Evolutionary conservation across 2,888 invertebrate species (phyloP).

Genomic region (Steromphala cineraria): DNA sequence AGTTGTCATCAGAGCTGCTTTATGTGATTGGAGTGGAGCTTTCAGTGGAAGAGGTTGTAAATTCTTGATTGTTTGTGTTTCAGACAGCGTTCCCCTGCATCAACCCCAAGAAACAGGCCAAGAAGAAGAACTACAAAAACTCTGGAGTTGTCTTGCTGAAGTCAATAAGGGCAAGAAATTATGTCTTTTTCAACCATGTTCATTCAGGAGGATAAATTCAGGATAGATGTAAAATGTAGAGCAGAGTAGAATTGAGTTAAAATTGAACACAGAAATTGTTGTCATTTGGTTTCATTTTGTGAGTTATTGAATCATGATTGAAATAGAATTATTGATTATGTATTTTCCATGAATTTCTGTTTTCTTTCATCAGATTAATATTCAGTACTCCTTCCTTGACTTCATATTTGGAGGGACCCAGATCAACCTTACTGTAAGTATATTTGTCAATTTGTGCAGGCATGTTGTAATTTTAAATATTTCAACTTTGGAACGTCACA

Average conservation of each 20-base stretch:
- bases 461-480: too few relatives aligned
- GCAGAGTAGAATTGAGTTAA: too few relatives aligned
- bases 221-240: conserved; percentile 24
- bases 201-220: too few relatives aligned
- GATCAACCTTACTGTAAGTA: conserved; percentile 72
- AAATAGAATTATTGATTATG: background rate
- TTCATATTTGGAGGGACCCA: conserved; percentile 74
- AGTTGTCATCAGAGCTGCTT: too few relatives aligned
- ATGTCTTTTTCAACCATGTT: background rate
- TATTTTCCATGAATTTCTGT: background rate
- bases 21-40: too few relatives aligned
- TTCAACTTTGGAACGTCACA: too few relatives aligned
- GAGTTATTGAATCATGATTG: too few relatives aligned
- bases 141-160: conserved; percentile 56
- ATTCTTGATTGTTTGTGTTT: conserved; percentile 24
- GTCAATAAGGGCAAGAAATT: conserved; percentile 53
- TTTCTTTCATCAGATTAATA: conserved; percentile 50
- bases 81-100: conserved; percentile 55
- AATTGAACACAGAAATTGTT: background rate
- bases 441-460: too few relatives aligned
- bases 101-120: conserved; percentile 58
- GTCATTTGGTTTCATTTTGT: too few relatives aligned
- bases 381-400: conserved; percentile 69
- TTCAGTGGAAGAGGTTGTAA: too few relatives aligned
- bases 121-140: conserved; percentile 63